phyloP scores from a whole-genome alignment of 2,113 vertebrate species.

The Catagonus wagneri region DNA sequence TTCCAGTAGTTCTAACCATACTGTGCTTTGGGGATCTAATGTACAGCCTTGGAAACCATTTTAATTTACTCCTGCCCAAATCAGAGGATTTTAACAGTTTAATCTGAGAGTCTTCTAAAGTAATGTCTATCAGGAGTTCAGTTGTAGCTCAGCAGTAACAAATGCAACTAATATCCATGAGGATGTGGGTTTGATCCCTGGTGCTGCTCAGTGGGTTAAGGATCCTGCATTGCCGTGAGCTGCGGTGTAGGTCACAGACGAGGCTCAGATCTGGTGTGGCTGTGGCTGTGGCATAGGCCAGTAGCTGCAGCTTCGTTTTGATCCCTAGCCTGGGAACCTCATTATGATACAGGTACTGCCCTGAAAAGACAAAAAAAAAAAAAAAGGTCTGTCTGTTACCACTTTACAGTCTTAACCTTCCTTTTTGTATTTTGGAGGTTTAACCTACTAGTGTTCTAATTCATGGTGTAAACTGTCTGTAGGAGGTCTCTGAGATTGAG shows the following conservation, averaged over 20 bases:
- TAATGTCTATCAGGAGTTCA: not conserved
- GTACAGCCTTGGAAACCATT: not conserved
- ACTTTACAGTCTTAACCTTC: slow-evolving; percentile 40
- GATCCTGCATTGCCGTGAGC: too few species aligned
- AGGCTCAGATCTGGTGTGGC: too few species aligned
- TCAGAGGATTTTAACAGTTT: slow-evolving; percentile 13
- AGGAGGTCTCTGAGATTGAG: not conserved
- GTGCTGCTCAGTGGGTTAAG: too few species aligned
- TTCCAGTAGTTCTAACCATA: not conserved
- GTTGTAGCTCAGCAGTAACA: too few species aligned
- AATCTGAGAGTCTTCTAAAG: not conserved
- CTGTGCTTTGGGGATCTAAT: not conserved
- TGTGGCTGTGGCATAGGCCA: too few species aligned
- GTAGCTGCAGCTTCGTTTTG: too few species aligned
- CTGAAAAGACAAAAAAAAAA: too few species aligned
- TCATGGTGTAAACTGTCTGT: not conserved
- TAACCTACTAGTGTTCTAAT: not conserved
- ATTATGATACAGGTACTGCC: too few species aligned
- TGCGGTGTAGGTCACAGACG: too few species aligned
- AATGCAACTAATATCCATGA: too few species aligned
- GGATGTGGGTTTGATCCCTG: too few species aligned
- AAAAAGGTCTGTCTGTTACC: not conserved
- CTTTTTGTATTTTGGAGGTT: not conserved
- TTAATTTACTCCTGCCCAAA: not conserved
- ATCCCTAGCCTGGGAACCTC: too few species aligned